phyloP scores from a whole-genome alignment of 2,113 vertebrate species.

The Muntiacus muntjak region DNA sequence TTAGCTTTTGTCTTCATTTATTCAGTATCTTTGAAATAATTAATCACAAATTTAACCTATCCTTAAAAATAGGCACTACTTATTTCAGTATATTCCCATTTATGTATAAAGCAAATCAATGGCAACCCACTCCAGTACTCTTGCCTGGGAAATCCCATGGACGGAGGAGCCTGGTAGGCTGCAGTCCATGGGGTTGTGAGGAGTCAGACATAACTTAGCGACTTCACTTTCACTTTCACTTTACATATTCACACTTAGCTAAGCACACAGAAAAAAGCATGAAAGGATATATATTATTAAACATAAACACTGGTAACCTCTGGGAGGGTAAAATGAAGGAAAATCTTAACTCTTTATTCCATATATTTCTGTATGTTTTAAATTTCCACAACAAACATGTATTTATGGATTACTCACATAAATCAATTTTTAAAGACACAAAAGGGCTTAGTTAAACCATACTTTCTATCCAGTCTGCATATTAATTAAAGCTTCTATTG shows the following conservation, averaged over 20 bases:
- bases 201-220: too few species aligned
- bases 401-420: constrained; percentile 4
- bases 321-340: not conserved
- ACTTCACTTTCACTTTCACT: not conserved
- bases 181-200: too few species aligned
- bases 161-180: too few species aligned
- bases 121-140: too few species aligned
- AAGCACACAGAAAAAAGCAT: not conserved
- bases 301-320: constrained; percentile 3
- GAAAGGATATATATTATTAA: constrained; percentile 13
- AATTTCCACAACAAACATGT: constrained; percentile 18
- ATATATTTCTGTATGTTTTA: constrained; percentile 5
- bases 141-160: too few species aligned
- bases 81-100: constrained; percentile 32
- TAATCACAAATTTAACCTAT: constrained; percentile 45
- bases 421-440: constrained; percentile 35
- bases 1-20: constrained; percentile 28
- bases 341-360: constrained; percentile 4
- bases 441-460: not conserved
- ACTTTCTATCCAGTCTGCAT: not conserved
- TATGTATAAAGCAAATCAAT: constrained; percentile 45
- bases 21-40: constrained; percentile 44
- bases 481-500: not conserved
- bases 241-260: constrained; percentile 38
- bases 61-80: constrained; percentile 49